These are phyloP conservation scores for Chorisops tibialis DNA, from an alignment of 2,888 invertebrate species.

Conservation along the genomic window DNA sequence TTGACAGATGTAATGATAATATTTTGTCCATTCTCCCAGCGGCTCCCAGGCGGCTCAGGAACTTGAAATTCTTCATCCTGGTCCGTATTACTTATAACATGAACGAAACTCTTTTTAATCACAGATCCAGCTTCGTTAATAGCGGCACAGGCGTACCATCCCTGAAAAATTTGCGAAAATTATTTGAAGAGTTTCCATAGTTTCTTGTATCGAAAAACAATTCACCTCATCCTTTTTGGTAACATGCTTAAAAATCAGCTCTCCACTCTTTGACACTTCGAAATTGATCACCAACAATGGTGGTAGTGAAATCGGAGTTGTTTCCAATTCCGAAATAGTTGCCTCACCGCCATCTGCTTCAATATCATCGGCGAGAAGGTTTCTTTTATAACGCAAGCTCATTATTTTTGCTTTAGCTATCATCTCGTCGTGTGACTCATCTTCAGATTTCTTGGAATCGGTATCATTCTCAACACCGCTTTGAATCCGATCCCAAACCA, in stretches of 20 bases:
- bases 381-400: slow-evolving; percentile 38
- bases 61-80: slow-evolving; percentile 34
- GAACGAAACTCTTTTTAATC: slow-evolving; percentile 39
- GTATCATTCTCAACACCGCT: slow-evolving; percentile 3
- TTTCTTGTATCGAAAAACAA: neutral
- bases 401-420: slow-evolving; percentile 40
- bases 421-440: slow-evolving; percentile 45
- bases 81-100: slow-evolving; percentile 34
- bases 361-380: neutral
- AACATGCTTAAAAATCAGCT: slow-evolving; percentile 37
- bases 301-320: slow-evolving; percentile 29
- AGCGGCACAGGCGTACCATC: slow-evolving; percentile 41
- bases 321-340: slow-evolving; percentile 19
- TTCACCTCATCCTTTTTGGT: slow-evolving; percentile 37
- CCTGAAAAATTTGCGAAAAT: slow-evolving; percentile 30
- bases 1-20: slow-evolving; percentile 39
- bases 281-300: slow-evolving; percentile 35
- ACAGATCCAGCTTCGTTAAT: slow-evolving; percentile 41
- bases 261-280: slow-evolving; percentile 38
- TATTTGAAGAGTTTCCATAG: neutral
- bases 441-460: slow-evolving; percentile 45
- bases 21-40: slow-evolving; percentile 38
- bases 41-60: slow-evolving; percentile 37
- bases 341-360: slow-evolving; percentile 4
- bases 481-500: slow-evolving; percentile 36